Conservation (phyloP, 2,113 vertebrate species). For the Gulo gulo region DNA sequence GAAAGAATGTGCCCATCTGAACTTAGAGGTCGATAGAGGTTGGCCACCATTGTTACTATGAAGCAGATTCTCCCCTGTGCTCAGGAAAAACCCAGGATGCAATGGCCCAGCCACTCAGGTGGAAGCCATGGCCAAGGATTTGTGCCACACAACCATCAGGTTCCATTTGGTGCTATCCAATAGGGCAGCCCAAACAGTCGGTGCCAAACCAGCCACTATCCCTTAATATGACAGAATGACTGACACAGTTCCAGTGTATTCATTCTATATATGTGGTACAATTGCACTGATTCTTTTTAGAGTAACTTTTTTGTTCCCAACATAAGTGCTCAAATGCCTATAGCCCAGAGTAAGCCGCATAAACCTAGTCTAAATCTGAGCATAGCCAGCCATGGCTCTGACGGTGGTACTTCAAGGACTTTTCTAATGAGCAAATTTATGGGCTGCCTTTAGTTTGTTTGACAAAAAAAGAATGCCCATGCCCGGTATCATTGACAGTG, state of each 20-base stretch:
- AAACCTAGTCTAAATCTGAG: background rate
- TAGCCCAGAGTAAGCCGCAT: background rate
- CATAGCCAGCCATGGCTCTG: background rate
- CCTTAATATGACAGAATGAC: background rate
- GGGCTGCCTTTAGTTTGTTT: background rate
- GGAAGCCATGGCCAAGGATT: background rate
- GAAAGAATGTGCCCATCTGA: background rate
- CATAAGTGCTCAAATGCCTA: background rate
- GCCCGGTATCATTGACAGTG: background rate
- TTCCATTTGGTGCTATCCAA: background rate
- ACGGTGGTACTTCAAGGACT: background rate
- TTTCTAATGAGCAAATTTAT: background rate
- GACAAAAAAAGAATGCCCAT: background rate
- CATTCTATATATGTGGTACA: background rate
- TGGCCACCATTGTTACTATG: background rate
- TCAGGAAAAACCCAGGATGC: background rate
- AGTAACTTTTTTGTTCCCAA: background rate
- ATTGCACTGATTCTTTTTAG: background rate
- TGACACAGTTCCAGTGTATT: background rate
- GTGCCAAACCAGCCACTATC: background rate
- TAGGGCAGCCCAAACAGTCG: background rate
- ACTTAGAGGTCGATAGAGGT: background rate
- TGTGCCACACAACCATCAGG: background rate
- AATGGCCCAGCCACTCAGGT: background rate
- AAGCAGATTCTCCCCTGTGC: background rate